Conservation (phyloP, 2,888 invertebrate species). For the Colletes collaris region DNA sequence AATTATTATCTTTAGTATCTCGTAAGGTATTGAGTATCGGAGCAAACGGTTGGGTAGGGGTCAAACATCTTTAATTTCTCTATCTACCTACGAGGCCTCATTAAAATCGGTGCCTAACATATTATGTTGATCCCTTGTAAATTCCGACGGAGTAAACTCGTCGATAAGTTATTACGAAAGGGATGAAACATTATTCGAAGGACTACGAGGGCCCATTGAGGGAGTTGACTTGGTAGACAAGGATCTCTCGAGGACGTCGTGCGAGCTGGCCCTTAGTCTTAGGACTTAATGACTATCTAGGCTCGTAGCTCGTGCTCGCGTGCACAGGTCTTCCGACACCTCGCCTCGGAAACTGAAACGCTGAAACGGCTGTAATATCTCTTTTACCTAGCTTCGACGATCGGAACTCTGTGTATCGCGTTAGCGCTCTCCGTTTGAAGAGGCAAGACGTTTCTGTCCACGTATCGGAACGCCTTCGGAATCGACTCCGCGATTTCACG, state of each 20-base stretch:
- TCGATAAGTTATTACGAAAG: too few species aligned
- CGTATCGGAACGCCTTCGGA: background rate
- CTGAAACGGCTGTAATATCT: conserved; percentile 49
- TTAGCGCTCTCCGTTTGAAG: conserved; percentile 22
- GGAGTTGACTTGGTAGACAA: background rate
- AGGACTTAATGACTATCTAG: conserved; percentile 41
- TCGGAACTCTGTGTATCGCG: background rate
- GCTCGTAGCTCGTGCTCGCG: conserved; percentile 46
- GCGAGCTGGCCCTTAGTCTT: conserved; percentile 44
- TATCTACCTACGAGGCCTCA: too few species aligned
- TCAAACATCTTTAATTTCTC: too few species aligned
- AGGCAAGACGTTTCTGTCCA: conserved; percentile 14
- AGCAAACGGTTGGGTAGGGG: too few species aligned
- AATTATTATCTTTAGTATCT: too few species aligned
- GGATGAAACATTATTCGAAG: conserved; percentile 42
- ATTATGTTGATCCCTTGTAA: too few species aligned
- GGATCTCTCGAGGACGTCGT: conserved; percentile 24
- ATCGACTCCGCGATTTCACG: conserved; percentile 10
- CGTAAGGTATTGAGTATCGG: too few species aligned
- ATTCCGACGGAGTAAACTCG: too few species aligned
- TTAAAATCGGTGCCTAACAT: too few species aligned
- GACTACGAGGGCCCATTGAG: conserved; percentile 34
- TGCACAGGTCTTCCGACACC: conserved; percentile 29
- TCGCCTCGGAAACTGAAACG: conserved; percentile 28
- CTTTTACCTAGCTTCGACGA: conserved; percentile 8